Evolutionary conservation across 2,888 invertebrate genomes (phyloP).

Genomic region (Norana najaformis): DNA sequence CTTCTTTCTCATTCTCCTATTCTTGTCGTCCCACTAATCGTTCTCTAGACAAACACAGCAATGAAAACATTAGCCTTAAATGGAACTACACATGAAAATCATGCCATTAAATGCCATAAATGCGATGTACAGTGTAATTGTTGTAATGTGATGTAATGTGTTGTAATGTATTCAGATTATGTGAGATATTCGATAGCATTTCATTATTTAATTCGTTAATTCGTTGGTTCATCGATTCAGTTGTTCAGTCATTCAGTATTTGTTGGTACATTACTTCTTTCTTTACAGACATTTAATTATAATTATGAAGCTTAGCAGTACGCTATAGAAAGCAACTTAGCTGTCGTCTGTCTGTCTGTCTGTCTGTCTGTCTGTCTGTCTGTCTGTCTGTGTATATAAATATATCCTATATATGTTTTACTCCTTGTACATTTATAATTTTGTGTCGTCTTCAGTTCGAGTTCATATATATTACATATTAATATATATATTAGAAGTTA

Average conservation of each 20-base stretch:
- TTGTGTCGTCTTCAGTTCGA: neutral
- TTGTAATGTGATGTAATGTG: neutral
- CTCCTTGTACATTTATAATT: too few relatives aligned
- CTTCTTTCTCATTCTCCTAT: neutral
- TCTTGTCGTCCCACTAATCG: neutral
- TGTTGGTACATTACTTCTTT: neutral
- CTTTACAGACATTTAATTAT: neutral
- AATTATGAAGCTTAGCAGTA: neutral
- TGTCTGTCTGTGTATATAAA: too few relatives aligned
- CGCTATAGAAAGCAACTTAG: too few relatives aligned
- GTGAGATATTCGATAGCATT: neutral
- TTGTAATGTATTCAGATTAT: neutral
- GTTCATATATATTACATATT: neutral
- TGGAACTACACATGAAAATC: constrained; percentile 3
- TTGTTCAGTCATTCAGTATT: neutral
- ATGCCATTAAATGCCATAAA: neutral
- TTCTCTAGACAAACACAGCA: neutral
- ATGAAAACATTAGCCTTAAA: neutral
- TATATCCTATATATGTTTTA: too few relatives aligned
- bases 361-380: too few relatives aligned
- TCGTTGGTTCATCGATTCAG: neutral
- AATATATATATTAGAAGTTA: neutral
- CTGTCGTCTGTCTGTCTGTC: too few relatives aligned
- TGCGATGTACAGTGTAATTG: neutral
- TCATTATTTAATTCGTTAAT: neutral